phyloP scores from a whole-genome alignment of 2,888 invertebrate species.

The Arrhopalites spinosus region DNA sequence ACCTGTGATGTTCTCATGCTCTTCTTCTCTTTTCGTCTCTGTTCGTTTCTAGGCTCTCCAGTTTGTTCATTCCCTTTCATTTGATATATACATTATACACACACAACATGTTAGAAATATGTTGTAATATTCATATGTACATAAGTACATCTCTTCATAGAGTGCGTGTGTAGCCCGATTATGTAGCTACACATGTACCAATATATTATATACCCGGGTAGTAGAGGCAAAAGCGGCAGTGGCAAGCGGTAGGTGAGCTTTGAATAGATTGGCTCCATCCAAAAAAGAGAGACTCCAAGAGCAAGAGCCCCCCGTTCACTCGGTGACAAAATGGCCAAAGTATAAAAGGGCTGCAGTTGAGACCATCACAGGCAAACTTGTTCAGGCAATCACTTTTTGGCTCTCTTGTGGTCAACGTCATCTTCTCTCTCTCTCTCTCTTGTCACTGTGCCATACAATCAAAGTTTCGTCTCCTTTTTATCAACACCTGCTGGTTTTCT shows the following conservation, averaged over 20 bases:
- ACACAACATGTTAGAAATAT: too few relatives aligned
- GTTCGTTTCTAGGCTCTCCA: not conserved
- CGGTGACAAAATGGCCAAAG: constrained; percentile 30
- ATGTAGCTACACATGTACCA: too few relatives aligned
- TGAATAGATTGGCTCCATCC: constrained; percentile 22
- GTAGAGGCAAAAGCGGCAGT: not conserved
- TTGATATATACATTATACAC: too few relatives aligned
- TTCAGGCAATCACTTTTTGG: constrained; percentile 24
- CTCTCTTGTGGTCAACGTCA: constrained; percentile 26
- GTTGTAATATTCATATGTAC: too few relatives aligned
- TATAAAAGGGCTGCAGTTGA: constrained; percentile 27
- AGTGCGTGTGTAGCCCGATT: too few relatives aligned
- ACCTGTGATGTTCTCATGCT: constrained; percentile 47
- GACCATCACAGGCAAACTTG: constrained; percentile 16
- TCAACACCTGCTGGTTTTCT: constrained; percentile 11
- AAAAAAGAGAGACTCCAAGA: not conserved
- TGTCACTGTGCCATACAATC: not conserved
- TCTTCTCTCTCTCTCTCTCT: constrained; percentile 6
- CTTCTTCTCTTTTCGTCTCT: constrained; percentile 26
- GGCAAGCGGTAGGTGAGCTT: constrained; percentile 2
- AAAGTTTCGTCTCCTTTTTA: constrained; percentile 3
- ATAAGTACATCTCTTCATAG: too few relatives aligned
- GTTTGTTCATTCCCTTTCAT: not conserved
- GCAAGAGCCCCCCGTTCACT: constrained; percentile 11
- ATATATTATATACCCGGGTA: too few relatives aligned